Percentiles rank a stretch among this genome's conserved stretches.
Evolutionary conservation across 37 sponge, comb jelly and placozoan genomes (phyloP).

Genomic region (Spongilla lacustris): DNA sequence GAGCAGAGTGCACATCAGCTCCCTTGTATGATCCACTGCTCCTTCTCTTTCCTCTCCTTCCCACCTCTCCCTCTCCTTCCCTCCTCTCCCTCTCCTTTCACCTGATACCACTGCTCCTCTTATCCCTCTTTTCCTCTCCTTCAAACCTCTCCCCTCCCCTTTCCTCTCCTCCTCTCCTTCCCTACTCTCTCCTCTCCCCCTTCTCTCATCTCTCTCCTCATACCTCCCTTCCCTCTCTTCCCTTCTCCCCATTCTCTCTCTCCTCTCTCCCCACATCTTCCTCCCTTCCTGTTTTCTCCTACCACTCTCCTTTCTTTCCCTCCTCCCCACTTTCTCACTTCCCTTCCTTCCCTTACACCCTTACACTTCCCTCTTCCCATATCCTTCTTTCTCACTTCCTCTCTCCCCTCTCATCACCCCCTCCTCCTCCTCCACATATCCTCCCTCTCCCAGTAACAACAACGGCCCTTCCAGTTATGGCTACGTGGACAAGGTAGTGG

Average conservation of each 20-base stretch:
- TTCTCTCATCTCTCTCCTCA: neutral
- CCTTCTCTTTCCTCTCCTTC: neutral
- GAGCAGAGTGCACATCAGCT: too few species aligned
- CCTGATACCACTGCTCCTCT: too few species aligned
- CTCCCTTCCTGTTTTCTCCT: too few species aligned
- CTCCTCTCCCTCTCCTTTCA: neutral
- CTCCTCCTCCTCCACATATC: too few species aligned
- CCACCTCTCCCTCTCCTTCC: neutral
- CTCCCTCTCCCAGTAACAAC: neutral
- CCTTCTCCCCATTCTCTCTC: too few species aligned
- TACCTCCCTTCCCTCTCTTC: too few species aligned
- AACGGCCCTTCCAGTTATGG: conserved; percentile 78
- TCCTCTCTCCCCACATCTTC: too few species aligned
- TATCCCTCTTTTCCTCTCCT: neutral
- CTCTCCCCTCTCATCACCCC: too few species aligned
- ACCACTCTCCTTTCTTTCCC: too few species aligned
- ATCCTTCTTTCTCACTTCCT: too few species aligned
- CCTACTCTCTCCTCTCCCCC: neutral
- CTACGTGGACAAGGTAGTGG: conserved; percentile 77
- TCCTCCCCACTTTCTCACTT: neutral
- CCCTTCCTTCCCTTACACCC: conserved; percentile 12
- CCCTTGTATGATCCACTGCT: neutral
- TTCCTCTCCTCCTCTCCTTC: neutral
- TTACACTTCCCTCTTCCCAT: conserved; percentile 2
- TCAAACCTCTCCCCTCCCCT: neutral